Conservation (phyloP, 2,888 invertebrate species). For the Pristionchus arcanus region DNA sequence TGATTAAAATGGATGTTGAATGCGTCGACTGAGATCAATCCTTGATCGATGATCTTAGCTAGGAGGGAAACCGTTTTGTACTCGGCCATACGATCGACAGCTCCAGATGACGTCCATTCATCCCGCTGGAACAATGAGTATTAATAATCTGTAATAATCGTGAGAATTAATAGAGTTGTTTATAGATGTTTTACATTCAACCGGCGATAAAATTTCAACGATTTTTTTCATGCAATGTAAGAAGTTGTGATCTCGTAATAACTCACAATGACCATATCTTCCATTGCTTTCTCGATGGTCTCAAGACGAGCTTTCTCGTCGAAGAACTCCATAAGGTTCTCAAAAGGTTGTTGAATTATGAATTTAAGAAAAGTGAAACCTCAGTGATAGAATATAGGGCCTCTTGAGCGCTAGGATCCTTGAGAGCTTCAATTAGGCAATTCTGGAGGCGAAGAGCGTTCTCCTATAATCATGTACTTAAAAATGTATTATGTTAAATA, state of each 20-base stretch:
- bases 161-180: neutral
- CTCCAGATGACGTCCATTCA: conserved; percentile 44
- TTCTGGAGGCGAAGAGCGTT: conserved; percentile 21
- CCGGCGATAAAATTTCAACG: no score
- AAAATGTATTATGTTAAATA: neutral
- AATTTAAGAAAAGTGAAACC: neutral
- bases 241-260: no score
- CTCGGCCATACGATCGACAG: conserved; percentile 46
- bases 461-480: neutral
- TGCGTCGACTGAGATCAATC: conserved; percentile 33
- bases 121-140: neutral
- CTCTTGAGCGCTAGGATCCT: conserved; percentile 43
- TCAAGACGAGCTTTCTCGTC: conserved; percentile 44
- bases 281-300: conserved; percentile 35
- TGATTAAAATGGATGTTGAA: conserved; percentile 31
- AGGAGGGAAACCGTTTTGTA: conserved; percentile 37
- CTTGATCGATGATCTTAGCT: conserved; percentile 46
- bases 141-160: neutral
- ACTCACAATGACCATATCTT: conserved; percentile 51
- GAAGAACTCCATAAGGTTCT: conserved; percentile 41
- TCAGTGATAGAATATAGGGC: conserved; percentile 46
- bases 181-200: neutral
- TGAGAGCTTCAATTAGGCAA: conserved; percentile 40
- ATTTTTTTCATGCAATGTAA: no score
- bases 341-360: neutral